Evolutionary conservation across 1,140 invertebrate genomes (phyloP).

Genomic region (Sitobion miscanthi): DNA sequence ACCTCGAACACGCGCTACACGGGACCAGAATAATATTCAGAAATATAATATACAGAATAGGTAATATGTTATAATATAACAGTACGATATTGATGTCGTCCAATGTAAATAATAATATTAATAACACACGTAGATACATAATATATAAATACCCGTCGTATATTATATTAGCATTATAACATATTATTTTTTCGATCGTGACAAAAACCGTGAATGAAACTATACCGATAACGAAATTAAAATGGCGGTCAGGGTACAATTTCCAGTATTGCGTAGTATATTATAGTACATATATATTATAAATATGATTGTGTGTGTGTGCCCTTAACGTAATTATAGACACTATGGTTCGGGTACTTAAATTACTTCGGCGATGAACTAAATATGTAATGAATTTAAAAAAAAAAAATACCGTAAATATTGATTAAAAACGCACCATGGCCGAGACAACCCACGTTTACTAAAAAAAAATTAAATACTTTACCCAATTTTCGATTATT

Average conservation of each 20-base stretch:
- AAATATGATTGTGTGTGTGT: background rate
- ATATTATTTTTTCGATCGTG: background rate
- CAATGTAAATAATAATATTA: background rate
- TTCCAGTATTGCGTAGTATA: background rate
- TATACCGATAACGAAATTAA: background rate
- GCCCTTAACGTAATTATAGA: background rate
- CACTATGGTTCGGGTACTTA: background rate
- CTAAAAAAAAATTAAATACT: background rate
- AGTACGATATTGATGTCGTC: background rate
- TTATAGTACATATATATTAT: background rate
- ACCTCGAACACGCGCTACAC: background rate
- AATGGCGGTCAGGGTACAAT: background rate
- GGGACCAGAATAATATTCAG: background rate
- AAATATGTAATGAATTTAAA: slow-evolving; percentile 8
- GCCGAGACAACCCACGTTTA: background rate
- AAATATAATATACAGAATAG: no score
- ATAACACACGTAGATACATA: background rate
- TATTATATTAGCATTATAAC: background rate
- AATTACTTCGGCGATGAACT: background rate
- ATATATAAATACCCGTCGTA: background rate
- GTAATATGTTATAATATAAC: no score
- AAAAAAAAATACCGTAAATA: background rate
- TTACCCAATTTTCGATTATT: background rate
- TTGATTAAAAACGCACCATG: background rate
- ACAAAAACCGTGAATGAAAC: background rate